These are phyloP conservation scores for Grantiella picta DNA, from an alignment of 2,113 vertebrate species.

Conservation along the genomic window DNA sequence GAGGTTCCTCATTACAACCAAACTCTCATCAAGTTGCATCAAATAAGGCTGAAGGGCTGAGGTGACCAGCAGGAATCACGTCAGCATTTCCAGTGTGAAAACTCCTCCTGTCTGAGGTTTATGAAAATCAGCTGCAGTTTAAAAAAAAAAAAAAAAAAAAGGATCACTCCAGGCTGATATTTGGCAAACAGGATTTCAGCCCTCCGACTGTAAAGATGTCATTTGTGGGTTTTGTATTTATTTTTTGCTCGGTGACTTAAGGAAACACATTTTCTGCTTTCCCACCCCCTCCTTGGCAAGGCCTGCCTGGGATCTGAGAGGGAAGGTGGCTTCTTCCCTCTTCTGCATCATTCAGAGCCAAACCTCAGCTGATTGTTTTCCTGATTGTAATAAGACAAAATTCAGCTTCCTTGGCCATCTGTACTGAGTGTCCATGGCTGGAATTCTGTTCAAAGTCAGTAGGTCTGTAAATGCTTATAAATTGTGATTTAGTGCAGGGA, in stretches of 20 bases:
- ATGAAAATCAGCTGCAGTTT: background rate
- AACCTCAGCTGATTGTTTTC: background rate
- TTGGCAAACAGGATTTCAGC: background rate
- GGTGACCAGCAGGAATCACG: background rate
- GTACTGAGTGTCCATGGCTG: background rate
- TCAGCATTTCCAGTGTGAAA: background rate
- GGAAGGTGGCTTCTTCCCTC: background rate
- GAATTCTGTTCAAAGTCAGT: background rate
- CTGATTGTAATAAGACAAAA: background rate
- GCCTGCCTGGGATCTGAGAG: background rate
- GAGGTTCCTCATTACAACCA: background rate
- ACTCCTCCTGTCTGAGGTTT: background rate
- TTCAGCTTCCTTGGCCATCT: background rate
- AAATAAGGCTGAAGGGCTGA: background rate
- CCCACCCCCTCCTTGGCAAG: background rate
- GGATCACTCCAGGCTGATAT: background rate
- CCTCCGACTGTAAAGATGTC: background rate
- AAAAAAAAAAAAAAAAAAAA: background rate
- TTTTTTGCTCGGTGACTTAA: background rate
- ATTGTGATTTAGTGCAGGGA: background rate
- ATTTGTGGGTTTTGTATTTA: constrained; percentile 6
- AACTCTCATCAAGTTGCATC: background rate
- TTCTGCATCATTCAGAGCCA: background rate
- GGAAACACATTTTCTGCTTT: background rate
- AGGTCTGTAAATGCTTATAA: background rate